Base-by-base conservation (phyloP, 2,113 vertebrate genomes). In the Felis catus region DNA sequence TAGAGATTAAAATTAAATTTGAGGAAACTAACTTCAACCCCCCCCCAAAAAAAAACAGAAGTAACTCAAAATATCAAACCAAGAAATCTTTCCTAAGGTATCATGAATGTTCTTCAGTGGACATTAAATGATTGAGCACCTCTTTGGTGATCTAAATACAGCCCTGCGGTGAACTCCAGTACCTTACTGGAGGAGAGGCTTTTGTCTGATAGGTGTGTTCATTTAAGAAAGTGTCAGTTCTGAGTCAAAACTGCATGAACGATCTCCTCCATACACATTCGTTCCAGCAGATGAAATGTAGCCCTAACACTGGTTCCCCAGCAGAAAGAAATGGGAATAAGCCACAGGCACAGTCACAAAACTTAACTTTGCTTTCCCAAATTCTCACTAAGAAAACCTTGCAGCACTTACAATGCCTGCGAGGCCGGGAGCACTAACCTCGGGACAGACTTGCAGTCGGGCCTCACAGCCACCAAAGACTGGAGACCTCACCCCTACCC, bases 271-370 rank as follows among this genome's bases (percentile, higher is more conserved):
- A 33, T 39, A 2, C 0, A 25, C 63, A 4, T 4, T 45, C 16
- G 1, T 21, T 70, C 93, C 70, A 79, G 55, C 33, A 86, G 68
- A 51, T 66, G 85, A 76, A 31, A 63, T 10, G 94, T 21, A 95
- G 95, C 97, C 81, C 86, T 76, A 82, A 89, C 84, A 68, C 55
- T 1, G n/a, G 29, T 39, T 0, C 1, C 92, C 80, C 31, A 81
- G 73, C 73, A 95, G 65, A 86, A 78, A 91, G 85, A 96, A 97
- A 92, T 31, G 45, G 7, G 68, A 92, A 68, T 66, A 73, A 82
- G 73, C 91, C 91, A 87, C 33, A 48, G 41, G n/a, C 61, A 41
- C 74, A 85, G 53, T n/a, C 55, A 33, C 16, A 85, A 51, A 92
- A 71, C 25, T n/a, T 58, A 58, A 93, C 68, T 68, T 81, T 74